phyloP scores from a whole-genome alignment of 2,113 vertebrate genomes.

The Saccopteryx leptura region DNA sequence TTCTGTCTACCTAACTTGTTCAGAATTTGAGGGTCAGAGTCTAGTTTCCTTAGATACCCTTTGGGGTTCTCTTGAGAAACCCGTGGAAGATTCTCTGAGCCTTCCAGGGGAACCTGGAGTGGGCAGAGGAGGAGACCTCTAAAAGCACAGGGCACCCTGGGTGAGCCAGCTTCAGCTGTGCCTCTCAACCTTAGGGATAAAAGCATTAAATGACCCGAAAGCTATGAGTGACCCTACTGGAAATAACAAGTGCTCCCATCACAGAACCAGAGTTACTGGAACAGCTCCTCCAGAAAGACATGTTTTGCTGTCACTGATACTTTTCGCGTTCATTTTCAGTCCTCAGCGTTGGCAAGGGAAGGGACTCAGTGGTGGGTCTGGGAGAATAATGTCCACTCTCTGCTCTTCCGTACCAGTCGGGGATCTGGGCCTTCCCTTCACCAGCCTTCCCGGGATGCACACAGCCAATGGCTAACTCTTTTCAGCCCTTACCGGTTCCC shows the following conservation, averaged over 20 bases:
- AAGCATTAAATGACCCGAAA: neutral
- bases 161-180: neutral
- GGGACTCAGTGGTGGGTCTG: neutral
- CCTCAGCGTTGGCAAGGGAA: neutral
- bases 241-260: neutral
- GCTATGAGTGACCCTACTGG: neutral
- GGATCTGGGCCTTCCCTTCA: neutral
- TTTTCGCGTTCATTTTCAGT: neutral
- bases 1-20: neutral
- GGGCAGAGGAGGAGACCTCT: neutral
- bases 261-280: neutral
- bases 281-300: neutral
- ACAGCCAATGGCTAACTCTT: neutral
- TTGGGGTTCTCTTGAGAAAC: neutral
- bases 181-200: neutral
- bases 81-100: neutral
- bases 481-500: neutral
- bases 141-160: neutral
- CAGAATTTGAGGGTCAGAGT: neutral
- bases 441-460: neutral
- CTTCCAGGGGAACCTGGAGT: neutral
- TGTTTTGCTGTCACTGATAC: neutral
- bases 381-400: neutral
- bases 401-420: neutral
- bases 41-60: conserved; percentile 4